phyloP scores from a whole-genome alignment of 2,888 invertebrate genomes.

The Eustalomyia histrio region DNA sequence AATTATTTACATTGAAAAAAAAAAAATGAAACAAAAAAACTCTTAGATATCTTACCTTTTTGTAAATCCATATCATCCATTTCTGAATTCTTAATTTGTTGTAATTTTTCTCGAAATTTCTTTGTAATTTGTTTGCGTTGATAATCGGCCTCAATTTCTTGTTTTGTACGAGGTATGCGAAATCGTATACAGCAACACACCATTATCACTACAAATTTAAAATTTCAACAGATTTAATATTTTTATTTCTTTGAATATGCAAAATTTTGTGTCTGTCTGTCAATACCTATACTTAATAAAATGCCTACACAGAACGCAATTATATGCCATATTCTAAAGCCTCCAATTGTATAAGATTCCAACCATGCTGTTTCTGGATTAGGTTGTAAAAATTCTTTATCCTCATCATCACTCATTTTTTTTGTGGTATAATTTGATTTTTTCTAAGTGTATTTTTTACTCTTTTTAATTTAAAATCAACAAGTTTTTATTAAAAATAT shows the following conservation, averaged over 20 bases:
- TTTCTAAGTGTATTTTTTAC: constrained; percentile 6
- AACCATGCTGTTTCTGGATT: constrained; percentile 85
- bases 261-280: not conserved
- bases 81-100: constrained; percentile 90
- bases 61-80: constrained; percentile 84
- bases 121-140: constrained; percentile 89
- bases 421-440: not conserved
- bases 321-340: constrained; percentile 90
- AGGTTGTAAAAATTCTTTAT: constrained; percentile 71
- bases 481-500: constrained; percentile 41
- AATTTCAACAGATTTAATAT: constrained; percentile 28
- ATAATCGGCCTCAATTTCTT: constrained; percentile 96
- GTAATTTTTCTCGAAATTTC: constrained; percentile 89
- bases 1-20: constrained; percentile 43
- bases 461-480: constrained; percentile 28
- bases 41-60: constrained; percentile 74
- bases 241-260: constrained; percentile 5
- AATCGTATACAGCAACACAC: constrained; percentile 94
- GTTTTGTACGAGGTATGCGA: constrained; percentile 95
- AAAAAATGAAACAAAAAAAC: not conserved
- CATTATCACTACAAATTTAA: constrained; percentile 84
- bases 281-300: constrained; percentile 82
- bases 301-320: constrained; percentile 86
- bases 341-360: constrained; percentile 84
- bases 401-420: constrained; percentile 69